These are phyloP conservation scores for Tineola bisselliella DNA, from an alignment of 2,888 invertebrate genomes.

Conservation along the genomic window DNA sequence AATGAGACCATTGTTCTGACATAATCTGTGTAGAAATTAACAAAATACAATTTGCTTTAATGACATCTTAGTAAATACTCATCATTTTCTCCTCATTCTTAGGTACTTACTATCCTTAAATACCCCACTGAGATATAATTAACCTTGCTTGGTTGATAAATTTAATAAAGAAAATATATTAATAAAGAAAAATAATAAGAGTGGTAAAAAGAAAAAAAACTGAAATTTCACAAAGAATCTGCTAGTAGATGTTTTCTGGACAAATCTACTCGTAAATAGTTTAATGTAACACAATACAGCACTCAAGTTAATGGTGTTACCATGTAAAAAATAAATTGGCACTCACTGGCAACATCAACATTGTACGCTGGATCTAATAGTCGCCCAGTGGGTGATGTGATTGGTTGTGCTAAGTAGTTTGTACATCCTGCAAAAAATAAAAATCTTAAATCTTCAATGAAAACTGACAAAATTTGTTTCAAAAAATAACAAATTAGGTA, in stretches of 20 bases:
- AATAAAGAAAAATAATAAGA: too few relatives aligned
- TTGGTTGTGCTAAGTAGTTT: conserved; percentile 49
- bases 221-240: not conserved
- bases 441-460: too few relatives aligned
- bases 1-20: conserved; percentile 86
- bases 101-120: too few relatives aligned
- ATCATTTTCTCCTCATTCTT: too few relatives aligned
- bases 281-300: not conserved
- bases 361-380: conserved; percentile 46
- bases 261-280: not conserved
- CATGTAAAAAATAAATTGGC: not conserved
- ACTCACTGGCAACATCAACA: conserved; percentile 54
- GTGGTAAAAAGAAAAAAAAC: not conserved
- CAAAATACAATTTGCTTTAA: too few relatives aligned
- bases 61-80: not conserved
- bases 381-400: conserved; percentile 30
- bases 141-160: too few relatives aligned
- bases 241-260: not conserved
- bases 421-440: conserved; percentile 47
- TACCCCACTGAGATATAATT: too few relatives aligned
- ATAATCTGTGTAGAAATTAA: conserved; percentile 70
- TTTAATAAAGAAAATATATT: too few relatives aligned
- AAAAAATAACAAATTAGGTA: too few relatives aligned
- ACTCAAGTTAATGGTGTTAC: not conserved
- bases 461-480: too few relatives aligned